Base-by-base conservation (phyloP, 2,797 vertebrate genomes). In the Anisognathus igniventris region DNA sequence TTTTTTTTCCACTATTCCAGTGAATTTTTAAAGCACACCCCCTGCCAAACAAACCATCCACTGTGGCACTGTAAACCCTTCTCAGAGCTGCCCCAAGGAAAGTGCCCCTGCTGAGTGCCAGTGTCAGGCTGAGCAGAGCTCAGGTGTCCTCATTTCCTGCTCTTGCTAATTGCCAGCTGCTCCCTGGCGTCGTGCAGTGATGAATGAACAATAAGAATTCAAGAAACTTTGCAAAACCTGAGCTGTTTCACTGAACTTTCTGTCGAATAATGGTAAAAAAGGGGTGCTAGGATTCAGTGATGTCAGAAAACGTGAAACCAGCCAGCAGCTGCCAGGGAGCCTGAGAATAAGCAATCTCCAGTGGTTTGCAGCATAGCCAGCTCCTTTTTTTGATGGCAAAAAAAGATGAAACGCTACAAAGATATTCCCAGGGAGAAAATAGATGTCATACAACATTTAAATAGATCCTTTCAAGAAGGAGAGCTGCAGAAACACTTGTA, bases 361-460 rank as follows among this genome's bases (percentile, higher is more conserved):
- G 90, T 64, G 93, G 95, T 93, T 47, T 67, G 73, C 40, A 87
- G 88, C 92, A 87, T 66, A 93, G 82, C 88, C 71, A 30, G 85
- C 74, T 86, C 7, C 96, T 75, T 53, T 86, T 73, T 82, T 51
- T 71, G 94, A 91, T 91, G 88, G 90, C 56, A 80, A 77, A 76
- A 13, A 53, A 80, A 95, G 96, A 98, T 97, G 97, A 97, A 97
- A 97, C 68, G 27, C 83, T 57, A 78, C 86, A 48, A 50, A 57
- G 83, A 68, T 77, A 95, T 90, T 96, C 92, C 97, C 76, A 68
- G 88, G 88, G 96, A 97, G 96, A 94, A 87, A 95, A 94, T 86
- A 94, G 92, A 93, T 40, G 50, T 86, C 95, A 97, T 97, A 91
- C 95, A 97, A 97, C 96, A 97, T 97, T 97, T 96, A 97, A 97